Percentiles rank a stretch among this genome's conserved stretches.
phyloP scores from a whole-genome alignment of 2,113 vertebrate genomes.

The Hiodon alosoides region DNA sequence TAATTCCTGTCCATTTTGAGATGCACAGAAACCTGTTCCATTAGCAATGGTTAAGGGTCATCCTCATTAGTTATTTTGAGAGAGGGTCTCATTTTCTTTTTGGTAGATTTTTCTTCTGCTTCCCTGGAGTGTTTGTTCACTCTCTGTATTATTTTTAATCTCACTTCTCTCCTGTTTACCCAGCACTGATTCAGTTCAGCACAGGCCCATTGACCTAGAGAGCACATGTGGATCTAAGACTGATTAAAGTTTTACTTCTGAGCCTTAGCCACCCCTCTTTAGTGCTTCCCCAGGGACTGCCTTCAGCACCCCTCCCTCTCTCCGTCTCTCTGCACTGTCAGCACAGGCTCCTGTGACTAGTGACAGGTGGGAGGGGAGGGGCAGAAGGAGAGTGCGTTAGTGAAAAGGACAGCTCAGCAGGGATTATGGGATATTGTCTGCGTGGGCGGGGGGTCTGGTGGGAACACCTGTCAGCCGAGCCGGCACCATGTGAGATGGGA shows the following conservation, averaged over 20 bases:
- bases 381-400: constrained; percentile 36
- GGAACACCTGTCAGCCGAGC: constrained; percentile 15
- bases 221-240: constrained; percentile 12
- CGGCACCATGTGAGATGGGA: constrained; percentile 36
- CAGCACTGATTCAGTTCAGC: not conserved
- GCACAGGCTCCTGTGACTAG: constrained; percentile 15
- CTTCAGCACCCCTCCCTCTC: constrained; percentile 1
- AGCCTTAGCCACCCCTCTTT: constrained; percentile 3
- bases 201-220: not conserved
- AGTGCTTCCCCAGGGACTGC: not conserved
- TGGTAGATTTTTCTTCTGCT: no score
- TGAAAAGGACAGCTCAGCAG: constrained; percentile 58
- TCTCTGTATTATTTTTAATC: constrained; percentile 18
- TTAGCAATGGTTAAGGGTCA: no score
- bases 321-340: constrained; percentile 7
- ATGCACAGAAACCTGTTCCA: no score
- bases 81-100: no score
- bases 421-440: constrained; percentile 55
- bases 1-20: no score
- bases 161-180: not conserved
- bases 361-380: constrained; percentile 21
- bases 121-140: not conserved
- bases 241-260: constrained; percentile 12
- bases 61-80: no score
- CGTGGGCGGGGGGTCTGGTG: not conserved